These are phyloP conservation scores for Halcyon leucocephala DNA, from an alignment of 2,797 vertebrate genomes.

Conservation along the genomic window DNA sequence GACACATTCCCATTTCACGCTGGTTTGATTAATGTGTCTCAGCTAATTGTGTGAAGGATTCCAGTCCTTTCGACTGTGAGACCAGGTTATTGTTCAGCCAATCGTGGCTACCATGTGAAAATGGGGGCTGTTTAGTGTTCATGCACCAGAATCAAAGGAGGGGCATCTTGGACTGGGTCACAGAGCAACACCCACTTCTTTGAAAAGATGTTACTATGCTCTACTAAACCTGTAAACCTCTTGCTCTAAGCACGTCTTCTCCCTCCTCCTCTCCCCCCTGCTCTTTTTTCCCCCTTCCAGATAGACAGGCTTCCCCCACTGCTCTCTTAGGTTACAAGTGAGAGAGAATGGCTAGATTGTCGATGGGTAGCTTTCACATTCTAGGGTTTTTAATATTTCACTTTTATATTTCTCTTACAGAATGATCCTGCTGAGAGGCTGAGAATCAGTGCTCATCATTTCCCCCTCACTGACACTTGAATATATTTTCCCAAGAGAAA, in stretches of 20 bases:
- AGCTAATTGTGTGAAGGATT: constrained; percentile 83
- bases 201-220: constrained; percentile 83
- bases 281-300: constrained; percentile 45
- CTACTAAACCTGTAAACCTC: constrained; percentile 82
- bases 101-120: constrained; percentile 80
- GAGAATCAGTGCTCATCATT: constrained; percentile 77
- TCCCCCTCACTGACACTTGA: constrained; percentile 77
- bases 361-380: constrained; percentile 77
- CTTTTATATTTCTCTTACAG: constrained; percentile 82
- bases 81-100: constrained; percentile 79
- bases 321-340: constrained; percentile 47
- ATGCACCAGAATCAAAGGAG: constrained; percentile 76
- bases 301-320: constrained; percentile 51
- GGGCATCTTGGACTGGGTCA: constrained; percentile 78
- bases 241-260: constrained; percentile 72
- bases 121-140: constrained; percentile 73
- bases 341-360: constrained; percentile 65
- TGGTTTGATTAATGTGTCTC: constrained; percentile 85
- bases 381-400: constrained; percentile 84
- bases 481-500: constrained; percentile 82
- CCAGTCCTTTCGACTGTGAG: constrained; percentile 77
- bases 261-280: constrained; percentile 45
- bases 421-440: constrained; percentile 82
- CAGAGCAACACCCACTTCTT: constrained; percentile 82
- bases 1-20: constrained; percentile 69